Percentiles rank a stretch among this genome's conserved stretches.
Evolutionary conservation across 2,113 vertebrate genomes (phyloP).

Genomic region (Columbina picui): DNA sequence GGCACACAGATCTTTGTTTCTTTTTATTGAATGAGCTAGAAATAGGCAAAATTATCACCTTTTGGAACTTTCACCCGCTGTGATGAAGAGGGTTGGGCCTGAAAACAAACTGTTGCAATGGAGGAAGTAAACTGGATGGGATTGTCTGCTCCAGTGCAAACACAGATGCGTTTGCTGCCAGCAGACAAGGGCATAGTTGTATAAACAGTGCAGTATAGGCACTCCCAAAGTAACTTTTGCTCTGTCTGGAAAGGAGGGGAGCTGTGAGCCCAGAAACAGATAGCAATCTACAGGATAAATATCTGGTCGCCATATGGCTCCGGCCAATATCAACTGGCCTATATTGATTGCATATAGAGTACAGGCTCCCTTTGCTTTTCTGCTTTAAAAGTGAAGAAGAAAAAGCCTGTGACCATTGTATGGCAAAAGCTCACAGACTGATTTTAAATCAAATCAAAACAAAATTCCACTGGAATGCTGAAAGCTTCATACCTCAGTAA

Average conservation of each 20-base stretch:
- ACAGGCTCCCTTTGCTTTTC: background rate
- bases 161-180: background rate
- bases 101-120: background rate
- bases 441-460: constrained; percentile 32
- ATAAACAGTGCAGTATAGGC: background rate
- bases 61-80: background rate
- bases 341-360: background rate
- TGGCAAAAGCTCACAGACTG: background rate
- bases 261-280: background rate
- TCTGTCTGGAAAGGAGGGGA: background rate
- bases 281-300: background rate
- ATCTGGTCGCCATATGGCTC: constrained; percentile 12
- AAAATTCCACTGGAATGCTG: constrained; percentile 34
- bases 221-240: background rate
- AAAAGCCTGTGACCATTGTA: background rate
- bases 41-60: background rate
- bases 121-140: background rate
- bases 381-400: background rate
- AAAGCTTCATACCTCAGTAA: constrained; percentile 20
- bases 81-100: background rate
- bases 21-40: background rate
- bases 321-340: background rate
- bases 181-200: background rate
- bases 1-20: background rate
- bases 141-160: background rate